phyloP scores from a whole-genome alignment of 2,888 invertebrate genomes.

The Panopea generosa region DNA sequence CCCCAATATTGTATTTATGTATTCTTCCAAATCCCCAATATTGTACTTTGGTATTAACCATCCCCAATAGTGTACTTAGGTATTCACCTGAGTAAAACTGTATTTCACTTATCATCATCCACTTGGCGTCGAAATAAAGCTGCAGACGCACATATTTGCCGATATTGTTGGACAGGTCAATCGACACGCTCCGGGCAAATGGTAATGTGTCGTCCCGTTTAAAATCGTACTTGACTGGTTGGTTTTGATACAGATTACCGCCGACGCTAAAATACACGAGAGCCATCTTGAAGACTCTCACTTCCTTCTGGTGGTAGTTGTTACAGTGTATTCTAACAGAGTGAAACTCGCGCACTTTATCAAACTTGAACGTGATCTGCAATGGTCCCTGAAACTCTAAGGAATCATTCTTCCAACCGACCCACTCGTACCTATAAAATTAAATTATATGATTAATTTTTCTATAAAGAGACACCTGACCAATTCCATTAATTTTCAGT shows the following conservation, averaged over 20 bases:
- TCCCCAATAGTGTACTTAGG: too few species aligned
- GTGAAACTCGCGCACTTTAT: conserved; percentile 94
- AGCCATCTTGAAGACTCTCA: conserved; percentile 93
- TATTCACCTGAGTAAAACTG: conserved; percentile 92
- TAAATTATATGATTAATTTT: not conserved
- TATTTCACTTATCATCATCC: conserved; percentile 96
- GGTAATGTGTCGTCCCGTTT: conserved; percentile 93
- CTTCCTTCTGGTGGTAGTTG: conserved; percentile 94
- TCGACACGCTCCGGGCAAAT: conserved; percentile 92
- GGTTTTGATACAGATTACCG: conserved; percentile 91
- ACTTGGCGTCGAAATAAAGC: conserved; percentile 92
- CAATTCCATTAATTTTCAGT: too few species aligned
- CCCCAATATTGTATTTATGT: too few species aligned
- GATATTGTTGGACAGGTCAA: conserved; percentile 92
- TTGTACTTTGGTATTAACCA: too few species aligned
- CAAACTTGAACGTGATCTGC: conserved; percentile 94
- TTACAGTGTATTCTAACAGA: conserved; percentile 93
- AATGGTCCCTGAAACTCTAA: conserved; percentile 89
- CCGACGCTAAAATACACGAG: conserved; percentile 91
- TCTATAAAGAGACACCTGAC: not conserved
- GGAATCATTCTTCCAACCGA: conserved; percentile 92
- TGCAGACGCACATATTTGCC: conserved; percentile 92
- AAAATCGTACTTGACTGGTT: conserved; percentile 89
- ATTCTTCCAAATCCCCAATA: too few species aligned
- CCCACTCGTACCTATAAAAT: conserved; percentile 89